Conservation (phyloP, 2,113 vertebrate species). For the Tichodroma muraria region DNA sequence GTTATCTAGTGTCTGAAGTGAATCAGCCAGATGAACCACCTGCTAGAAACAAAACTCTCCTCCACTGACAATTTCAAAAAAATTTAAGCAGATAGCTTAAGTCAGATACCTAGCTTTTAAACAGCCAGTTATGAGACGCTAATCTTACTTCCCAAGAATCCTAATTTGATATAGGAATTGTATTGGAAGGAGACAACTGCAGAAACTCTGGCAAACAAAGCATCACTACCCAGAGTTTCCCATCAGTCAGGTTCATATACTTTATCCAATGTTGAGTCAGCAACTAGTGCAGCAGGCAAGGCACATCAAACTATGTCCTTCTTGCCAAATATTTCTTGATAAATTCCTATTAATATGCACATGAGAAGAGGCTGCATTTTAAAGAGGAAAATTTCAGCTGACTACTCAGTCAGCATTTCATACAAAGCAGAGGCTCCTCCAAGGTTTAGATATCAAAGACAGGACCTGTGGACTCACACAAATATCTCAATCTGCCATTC, state of each 20-base stretch:
- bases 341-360: not conserved
- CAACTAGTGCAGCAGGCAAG: not conserved
- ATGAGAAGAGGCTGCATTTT: not conserved
- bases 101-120: not conserved
- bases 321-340: not conserved
- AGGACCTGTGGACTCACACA: not conserved
- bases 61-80: not conserved
- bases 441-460: not conserved
- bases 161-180: not conserved
- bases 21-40: not conserved
- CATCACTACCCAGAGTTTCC: accelerated
- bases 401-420: not conserved
- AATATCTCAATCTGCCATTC: not conserved
- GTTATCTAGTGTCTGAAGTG: not conserved
- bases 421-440: not conserved
- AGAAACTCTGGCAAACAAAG: not conserved
- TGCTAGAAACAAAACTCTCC: not conserved
- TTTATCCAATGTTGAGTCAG: not conserved
- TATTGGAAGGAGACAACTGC: not conserved
- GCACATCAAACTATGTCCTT: not conserved
- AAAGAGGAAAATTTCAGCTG: not conserved
- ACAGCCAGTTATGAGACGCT: not conserved
- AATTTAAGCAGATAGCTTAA: not conserved
- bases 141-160: not conserved
- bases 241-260: accelerated